These are phyloP conservation scores for Ataeniobius toweri DNA, from an alignment of 2,797 vertebrate species.

Conservation along the genomic window DNA sequence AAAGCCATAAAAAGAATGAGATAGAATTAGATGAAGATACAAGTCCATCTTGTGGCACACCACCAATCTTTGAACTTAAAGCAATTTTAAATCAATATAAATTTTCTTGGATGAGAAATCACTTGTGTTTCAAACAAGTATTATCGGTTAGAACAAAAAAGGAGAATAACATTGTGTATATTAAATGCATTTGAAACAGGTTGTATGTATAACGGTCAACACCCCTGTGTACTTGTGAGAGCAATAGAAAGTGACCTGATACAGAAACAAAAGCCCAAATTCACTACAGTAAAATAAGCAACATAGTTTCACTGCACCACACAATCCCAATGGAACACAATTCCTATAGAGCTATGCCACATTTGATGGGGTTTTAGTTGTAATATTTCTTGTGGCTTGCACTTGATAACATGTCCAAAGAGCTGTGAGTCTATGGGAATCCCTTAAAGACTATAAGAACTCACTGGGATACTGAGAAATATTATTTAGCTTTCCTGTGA, in stretches of 20 bases:
- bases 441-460: neutral
- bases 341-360: neutral
- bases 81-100: neutral
- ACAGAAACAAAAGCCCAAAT: neutral
- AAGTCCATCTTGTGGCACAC: neutral
- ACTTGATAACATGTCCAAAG: neutral
- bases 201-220: neutral
- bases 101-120: neutral
- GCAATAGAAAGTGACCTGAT: neutral
- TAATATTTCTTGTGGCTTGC: neutral
- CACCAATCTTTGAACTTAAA: neutral
- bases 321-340: neutral
- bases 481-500: neutral
- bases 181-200: neutral
- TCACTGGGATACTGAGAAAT: neutral
- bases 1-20: neutral
- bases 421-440: constrained; percentile 10
- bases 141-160: neutral
- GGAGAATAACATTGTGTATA: neutral
- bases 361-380: neutral
- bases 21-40: neutral
- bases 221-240: neutral
- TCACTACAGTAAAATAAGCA: neutral
- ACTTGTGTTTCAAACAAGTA: neutral
- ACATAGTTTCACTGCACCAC: neutral